Base-by-base conservation (phyloP, 1,140 invertebrate genomes). In the Telenomus remus region DNA sequence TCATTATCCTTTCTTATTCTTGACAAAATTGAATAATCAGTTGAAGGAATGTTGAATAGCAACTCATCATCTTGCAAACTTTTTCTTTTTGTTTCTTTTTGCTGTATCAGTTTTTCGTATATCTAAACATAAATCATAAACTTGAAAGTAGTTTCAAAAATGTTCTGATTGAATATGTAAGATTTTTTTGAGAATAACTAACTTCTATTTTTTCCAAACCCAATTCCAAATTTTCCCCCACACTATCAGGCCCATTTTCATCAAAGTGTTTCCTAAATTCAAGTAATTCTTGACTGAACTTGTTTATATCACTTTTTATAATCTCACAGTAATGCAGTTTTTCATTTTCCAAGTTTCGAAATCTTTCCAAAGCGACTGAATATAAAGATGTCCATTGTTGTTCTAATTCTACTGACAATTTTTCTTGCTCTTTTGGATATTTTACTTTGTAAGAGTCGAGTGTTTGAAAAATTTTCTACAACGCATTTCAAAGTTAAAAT, bases 11-110 rank as follows among this genome's bases (percentile, higher is more conserved):
- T 87, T 80, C 93, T 93, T 0, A 94, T 88, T 49, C 92, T 89
- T 4, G 91, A 84, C 79, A 95, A 94, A 50, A 92, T 90, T 0
- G 93, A 91, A 80, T 96, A 97, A 84, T 96, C 93, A 0, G 94
- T 92, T 19, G 95, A 90, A 10, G 94, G 91, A 73, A 97, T 91
- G 77, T 96, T 94, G 86, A 98, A 98, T 1, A 97, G 87, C 76
- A 93, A 91, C 87, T 97, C 95, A 0, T 95, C 94, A 53, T 93
- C 92, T 60, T 92, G 90, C 19, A 97, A 87, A 34, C 92, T 91
- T 16, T 90, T 84, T 51, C 93, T 90, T 6, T 91, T 91, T 0
- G 84, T 80, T 79, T 96, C 94, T 9, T 95, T 69, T 44, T 92
- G 87, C 6, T 89, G 87, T 53, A 96, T 92, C 60, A 92, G 86